A percentile compares a stretch with the other conserved stretches of the same genome.
phyloP scores from a whole-genome alignment of 1,140 invertebrate species.

The Bombus difficillimus region DNA sequence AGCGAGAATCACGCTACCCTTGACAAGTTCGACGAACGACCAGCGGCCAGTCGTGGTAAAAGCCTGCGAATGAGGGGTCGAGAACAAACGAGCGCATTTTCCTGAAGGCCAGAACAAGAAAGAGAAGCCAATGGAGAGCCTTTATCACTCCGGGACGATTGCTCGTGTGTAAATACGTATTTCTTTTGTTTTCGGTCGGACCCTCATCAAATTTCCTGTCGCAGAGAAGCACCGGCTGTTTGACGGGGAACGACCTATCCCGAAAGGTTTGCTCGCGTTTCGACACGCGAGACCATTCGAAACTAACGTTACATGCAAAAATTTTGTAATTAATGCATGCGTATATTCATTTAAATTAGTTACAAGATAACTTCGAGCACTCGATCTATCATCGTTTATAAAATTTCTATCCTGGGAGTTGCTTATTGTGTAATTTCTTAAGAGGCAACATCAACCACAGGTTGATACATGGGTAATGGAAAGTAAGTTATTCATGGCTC shows the following conservation, averaged over 20 bases:
- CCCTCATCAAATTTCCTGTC: conserved; percentile 73
- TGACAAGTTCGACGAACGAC: conserved; percentile 20
- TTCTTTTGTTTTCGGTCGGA: conserved; percentile 64
- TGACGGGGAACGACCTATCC: conserved; percentile 18
- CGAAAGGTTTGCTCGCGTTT: conserved; percentile 24
- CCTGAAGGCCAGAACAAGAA: neutral
- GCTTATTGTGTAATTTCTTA: neutral
- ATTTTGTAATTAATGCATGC: neutral
- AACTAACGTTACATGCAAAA: neutral
- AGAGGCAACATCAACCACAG: neutral
- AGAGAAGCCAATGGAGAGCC: conserved; percentile 22
- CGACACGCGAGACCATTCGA: neutral
- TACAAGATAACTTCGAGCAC: neutral
- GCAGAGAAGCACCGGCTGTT: conserved; percentile 50
- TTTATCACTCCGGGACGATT: conserved; percentile 45
- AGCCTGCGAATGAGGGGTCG: conserved; percentile 38
- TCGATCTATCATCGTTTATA: neutral
- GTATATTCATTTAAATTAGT: neutral
- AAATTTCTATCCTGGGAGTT: neutral
- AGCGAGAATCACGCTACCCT: conserved; percentile 20
- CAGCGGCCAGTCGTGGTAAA: conserved; percentile 3
- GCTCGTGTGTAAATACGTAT: conserved; percentile 44
- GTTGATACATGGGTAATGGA: neutral
- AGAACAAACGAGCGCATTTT: conserved; percentile 57
- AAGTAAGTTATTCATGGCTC: neutral